phyloP scores from a whole-genome alignment of 2,113 vertebrate species.

The Rhabdornis inornatus region DNA sequence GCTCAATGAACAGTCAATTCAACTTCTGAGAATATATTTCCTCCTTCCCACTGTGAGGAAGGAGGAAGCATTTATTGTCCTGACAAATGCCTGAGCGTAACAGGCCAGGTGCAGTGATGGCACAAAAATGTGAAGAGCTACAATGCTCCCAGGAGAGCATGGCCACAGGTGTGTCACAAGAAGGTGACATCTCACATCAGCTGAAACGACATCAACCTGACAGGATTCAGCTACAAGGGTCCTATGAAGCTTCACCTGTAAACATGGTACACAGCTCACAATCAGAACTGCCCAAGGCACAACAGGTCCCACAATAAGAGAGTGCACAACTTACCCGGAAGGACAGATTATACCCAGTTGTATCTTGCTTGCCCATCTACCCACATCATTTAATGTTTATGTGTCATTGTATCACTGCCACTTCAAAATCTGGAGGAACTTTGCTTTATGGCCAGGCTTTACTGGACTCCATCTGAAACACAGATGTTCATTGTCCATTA shows the following conservation, averaged over 20 bases:
- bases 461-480: not conserved
- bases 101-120: not conserved
- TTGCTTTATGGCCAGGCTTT: not conserved
- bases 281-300: not conserved
- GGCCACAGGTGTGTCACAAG: not conserved
- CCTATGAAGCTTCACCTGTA: not conserved
- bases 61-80: not conserved
- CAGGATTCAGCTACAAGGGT: not conserved
- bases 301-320: not conserved
- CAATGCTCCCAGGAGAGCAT: not conserved
- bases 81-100: rapidly evolving
- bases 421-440: not conserved
- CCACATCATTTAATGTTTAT: not conserved
- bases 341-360: not conserved
- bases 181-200: not conserved
- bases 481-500: not conserved
- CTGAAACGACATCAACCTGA: rapidly evolving
- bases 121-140: not conserved
- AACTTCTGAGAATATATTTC: not conserved
- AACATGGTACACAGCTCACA: not conserved
- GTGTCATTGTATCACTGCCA: not conserved
- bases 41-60: not conserved
- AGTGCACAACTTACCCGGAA: not conserved
- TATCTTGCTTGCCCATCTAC: not conserved
- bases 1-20: not conserved